Conservation (phyloP, 2,797 vertebrate species). For the Gallinago solitaria region DNA sequence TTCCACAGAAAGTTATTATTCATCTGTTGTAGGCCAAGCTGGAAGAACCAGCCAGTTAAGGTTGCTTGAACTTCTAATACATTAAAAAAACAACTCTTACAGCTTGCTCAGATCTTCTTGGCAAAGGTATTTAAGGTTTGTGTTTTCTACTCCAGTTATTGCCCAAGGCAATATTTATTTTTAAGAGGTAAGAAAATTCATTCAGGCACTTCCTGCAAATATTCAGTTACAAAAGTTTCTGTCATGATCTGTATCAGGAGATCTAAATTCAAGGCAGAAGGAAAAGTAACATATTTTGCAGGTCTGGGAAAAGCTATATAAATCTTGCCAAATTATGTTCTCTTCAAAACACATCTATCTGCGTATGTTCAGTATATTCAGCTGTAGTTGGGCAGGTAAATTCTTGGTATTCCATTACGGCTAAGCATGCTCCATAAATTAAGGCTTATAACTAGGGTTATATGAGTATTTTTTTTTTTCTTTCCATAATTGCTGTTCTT, state of each 20-base stretch:
- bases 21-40: slow-evolving; percentile 6
- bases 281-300: background rate
- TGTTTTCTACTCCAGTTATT: slow-evolving; percentile 12
- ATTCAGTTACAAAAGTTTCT: background rate
- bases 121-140: background rate
- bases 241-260: background rate
- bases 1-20: slow-evolving; percentile 27
- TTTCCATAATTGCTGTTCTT: background rate
- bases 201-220: background rate
- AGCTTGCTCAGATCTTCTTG: slow-evolving; percentile 21
- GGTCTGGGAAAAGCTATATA: background rate
- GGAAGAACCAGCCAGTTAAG: slow-evolving; percentile 19
- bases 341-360: background rate
- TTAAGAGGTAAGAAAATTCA: slow-evolving; percentile 19
- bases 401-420: background rate
- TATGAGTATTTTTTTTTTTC: background rate
- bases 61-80: background rate
- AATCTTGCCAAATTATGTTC: background rate
- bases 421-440: background rate
- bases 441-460: background rate
- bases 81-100: background rate
- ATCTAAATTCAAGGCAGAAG: background rate
- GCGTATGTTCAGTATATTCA: background rate
- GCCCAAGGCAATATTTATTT: slow-evolving; percentile 33
- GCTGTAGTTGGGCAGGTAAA: background rate